A percentile compares a stretch with the other conserved stretches of the same genome.
Conservation (phyloP, 1,140 invertebrate genomes). For the Littorina saxatilis region DNA sequence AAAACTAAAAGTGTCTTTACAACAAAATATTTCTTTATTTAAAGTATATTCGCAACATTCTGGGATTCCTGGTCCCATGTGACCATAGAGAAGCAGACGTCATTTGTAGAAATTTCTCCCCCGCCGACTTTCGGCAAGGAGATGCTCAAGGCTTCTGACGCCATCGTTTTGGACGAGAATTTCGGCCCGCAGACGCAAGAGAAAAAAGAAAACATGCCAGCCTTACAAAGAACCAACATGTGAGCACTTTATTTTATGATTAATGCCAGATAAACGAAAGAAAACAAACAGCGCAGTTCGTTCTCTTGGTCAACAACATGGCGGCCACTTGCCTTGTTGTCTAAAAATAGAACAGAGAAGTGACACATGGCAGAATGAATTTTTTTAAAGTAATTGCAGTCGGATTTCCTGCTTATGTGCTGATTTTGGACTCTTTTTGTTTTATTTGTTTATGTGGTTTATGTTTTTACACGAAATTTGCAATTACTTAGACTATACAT, state of each 20-base stretch:
- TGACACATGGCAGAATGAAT: background rate
- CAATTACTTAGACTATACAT: background rate
- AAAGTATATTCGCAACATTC: background rate
- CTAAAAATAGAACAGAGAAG: slow-evolving; percentile 40
- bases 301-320: slow-evolving; percentile 36
- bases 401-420: background rate
- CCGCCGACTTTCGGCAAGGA: slow-evolving; percentile 46
- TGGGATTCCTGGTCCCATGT: background rate
- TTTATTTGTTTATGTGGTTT: no score
- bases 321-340: slow-evolving; percentile 20
- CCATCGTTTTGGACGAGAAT: slow-evolving; percentile 74
- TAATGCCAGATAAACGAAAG: slow-evolving; percentile 16
- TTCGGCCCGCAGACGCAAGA: slow-evolving; percentile 74
- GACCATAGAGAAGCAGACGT: slow-evolving; percentile 29
- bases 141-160: slow-evolving; percentile 72
- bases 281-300: slow-evolving; percentile 25
- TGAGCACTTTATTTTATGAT: slow-evolving; percentile 49
- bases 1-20: no score
- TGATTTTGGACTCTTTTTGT: background rate
- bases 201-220: slow-evolving; percentile 74
- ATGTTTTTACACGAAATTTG: no score
- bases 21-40: no score
- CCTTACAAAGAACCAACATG: slow-evolving; percentile 71
- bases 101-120: slow-evolving; percentile 33
- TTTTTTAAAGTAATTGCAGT: background rate